phyloP scores from a whole-genome alignment of 2,888 invertebrate genomes.

The Urechis unicinctus region DNA sequence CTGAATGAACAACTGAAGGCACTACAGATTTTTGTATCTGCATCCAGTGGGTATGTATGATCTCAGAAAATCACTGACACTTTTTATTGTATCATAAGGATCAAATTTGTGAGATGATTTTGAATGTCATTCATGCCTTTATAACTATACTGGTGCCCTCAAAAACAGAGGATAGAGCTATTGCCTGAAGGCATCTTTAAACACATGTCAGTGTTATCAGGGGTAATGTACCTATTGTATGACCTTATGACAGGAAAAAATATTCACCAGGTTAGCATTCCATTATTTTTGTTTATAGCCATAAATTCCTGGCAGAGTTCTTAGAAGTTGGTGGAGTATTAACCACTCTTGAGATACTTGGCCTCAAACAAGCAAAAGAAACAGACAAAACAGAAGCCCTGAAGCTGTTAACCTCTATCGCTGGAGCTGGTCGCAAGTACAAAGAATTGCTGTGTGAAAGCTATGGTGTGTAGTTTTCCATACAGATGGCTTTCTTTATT shows the following conservation, averaged over 20 bases:
- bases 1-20: slow-evolving; percentile 46
- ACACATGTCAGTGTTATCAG: no score
- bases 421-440: slow-evolving; percentile 48
- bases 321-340: slow-evolving; percentile 49
- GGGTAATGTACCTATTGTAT: no score
- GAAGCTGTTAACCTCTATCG: slow-evolving; percentile 38
- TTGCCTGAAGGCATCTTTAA: no score
- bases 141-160: no score
- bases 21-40: slow-evolving; percentile 46
- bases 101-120: no score
- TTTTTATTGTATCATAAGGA: no score
- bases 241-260: no score
- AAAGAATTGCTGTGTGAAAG: slow-evolving; percentile 51
- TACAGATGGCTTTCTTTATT: neutral
- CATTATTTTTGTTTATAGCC: slow-evolving; percentile 29
- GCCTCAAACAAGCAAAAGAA: slow-evolving; percentile 47
- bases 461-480: slow-evolving; percentile 44
- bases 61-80: no score
- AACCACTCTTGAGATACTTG: slow-evolving; percentile 48
- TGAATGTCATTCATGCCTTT: neutral
- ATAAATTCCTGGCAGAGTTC: slow-evolving; percentile 50
- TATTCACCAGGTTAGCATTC: neutral
- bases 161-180: no score
- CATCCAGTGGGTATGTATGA: slow-evolving; percentile 50
- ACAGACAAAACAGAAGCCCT: slow-evolving; percentile 45